Percentiles rank a stretch among this genome's conserved stretches.
phyloP scores from a whole-genome alignment of 2,888 invertebrate genomes.

The Stenoptilia bipunctidactyla region DNA sequence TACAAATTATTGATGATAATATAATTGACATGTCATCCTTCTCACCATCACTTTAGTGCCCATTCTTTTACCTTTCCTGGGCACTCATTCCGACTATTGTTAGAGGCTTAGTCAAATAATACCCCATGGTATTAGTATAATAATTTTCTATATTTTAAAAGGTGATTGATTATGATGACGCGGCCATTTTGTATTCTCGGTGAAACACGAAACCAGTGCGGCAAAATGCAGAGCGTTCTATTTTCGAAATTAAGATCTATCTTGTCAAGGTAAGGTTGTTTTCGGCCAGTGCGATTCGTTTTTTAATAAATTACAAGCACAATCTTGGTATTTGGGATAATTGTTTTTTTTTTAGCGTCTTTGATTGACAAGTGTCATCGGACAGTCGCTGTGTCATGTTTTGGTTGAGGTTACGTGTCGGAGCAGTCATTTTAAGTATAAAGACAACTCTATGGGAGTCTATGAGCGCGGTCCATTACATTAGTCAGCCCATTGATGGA shows the following conservation, averaged over 20 bases:
- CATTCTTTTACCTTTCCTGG: conserved; percentile 36
- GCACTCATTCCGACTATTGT: conserved; percentile 54
- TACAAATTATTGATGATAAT: conserved; percentile 28
- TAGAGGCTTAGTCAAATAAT: conserved; percentile 63
- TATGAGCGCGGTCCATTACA: not conserved
- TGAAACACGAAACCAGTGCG: conserved; percentile 22
- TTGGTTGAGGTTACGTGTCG: conserved; percentile 13
- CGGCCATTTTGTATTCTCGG: conserved; percentile 21
- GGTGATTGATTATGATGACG: conserved; percentile 66
- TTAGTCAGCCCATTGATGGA: conserved; percentile 5
- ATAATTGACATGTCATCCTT: conserved; percentile 65
- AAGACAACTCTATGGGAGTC: not conserved
- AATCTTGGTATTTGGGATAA: conserved; percentile 3
- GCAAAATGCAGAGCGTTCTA: conserved; percentile 7
- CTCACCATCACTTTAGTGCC: conserved; percentile 25
- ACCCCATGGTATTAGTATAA: conserved; percentile 59
- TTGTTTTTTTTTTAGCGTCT: conserved; percentile 14
- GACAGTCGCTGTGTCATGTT: conserved; percentile 17
- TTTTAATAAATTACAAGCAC: conserved; percentile 6
- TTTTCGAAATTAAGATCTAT: conserved; percentile 21
- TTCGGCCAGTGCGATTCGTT: conserved; percentile 7
- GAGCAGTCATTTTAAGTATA: conserved; percentile 7
- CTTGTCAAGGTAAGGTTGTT: conserved; percentile 24
- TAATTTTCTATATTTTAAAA: conserved; percentile 58
- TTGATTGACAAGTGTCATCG: conserved; percentile 22